A percentile compares a stretch with the other conserved stretches of the same genome.
phyloP scores from a whole-genome alignment of 2,113 vertebrate genomes.

The Corvus hawaiiensis region DNA sequence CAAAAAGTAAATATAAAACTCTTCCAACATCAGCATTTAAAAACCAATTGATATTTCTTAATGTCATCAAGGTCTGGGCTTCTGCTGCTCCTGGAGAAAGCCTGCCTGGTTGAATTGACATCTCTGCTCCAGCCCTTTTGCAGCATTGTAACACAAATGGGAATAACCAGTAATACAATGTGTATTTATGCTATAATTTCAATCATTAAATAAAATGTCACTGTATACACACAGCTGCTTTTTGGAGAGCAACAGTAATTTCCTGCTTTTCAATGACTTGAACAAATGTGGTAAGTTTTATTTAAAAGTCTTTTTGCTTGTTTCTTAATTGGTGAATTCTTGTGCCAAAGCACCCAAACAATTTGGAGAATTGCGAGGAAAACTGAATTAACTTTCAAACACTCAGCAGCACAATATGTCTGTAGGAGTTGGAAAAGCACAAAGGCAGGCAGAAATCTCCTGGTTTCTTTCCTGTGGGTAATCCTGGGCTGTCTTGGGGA shows the following conservation, averaged over 20 bases:
- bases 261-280: conserved; percentile 33
- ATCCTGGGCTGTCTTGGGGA: not conserved
- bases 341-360: conserved; percentile 16
- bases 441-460: not conserved
- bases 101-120: not conserved
- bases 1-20: not conserved
- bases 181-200: conserved; percentile 37
- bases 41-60: not conserved
- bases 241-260: conserved; percentile 59
- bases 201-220: conserved; percentile 58
- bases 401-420: not conserved
- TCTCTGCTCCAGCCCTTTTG: not conserved
- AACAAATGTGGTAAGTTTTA: conserved; percentile 41
- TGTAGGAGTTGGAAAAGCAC: not conserved
- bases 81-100: not conserved
- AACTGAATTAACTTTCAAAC: not conserved
- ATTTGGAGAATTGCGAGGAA: not conserved
- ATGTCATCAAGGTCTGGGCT: not conserved
- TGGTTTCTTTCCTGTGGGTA: not conserved
- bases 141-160: not conserved
- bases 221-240: conserved; percentile 61
- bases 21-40: not conserved
- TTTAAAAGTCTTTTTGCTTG: conserved; percentile 37
- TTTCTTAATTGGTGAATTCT: conserved; percentile 46
- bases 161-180: conserved; percentile 42